Evolutionary conservation across 2,888 invertebrate species (phyloP).

Genomic region (Aphodius granarius): DNA sequence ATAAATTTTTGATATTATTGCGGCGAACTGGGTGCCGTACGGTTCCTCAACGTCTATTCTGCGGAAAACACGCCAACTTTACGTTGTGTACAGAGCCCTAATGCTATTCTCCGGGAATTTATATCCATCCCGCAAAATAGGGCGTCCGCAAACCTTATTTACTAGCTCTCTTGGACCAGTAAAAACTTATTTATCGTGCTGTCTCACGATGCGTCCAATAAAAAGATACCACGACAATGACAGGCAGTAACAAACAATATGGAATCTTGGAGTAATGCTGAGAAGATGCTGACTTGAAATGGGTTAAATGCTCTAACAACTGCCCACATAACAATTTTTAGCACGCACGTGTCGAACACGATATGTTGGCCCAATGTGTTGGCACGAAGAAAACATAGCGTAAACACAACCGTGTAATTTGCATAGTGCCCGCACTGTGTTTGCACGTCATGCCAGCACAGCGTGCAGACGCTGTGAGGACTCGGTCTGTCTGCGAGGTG

Average conservation of each 20-base stretch:
- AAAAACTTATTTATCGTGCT: constrained; percentile 23
- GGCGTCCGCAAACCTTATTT: neutral
- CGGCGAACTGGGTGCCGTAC: neutral
- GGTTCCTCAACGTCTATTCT: neutral
- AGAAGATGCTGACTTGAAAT: too few species aligned
- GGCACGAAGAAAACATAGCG: too few species aligned
- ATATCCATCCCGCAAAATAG: neutral
- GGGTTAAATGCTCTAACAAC: too few species aligned
- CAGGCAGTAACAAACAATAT: neutral
- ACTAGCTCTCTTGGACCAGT: constrained; percentile 3
- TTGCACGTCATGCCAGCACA: too few species aligned
- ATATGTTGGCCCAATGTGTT: too few species aligned
- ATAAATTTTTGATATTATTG: neutral
- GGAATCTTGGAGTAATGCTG: neutral
- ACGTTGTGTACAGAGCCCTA: neutral
- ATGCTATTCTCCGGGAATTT: neutral
- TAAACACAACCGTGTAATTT: too few species aligned
- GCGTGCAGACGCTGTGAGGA: too few species aligned
- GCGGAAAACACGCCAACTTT: neutral
- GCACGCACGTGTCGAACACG: too few species aligned
- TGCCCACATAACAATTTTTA: too few species aligned
- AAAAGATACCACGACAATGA: neutral
- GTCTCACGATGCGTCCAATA: constrained; percentile 11
- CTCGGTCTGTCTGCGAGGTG: too few species aligned
- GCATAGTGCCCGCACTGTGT: too few species aligned